Evolutionary conservation across 1,140 invertebrate genomes (phyloP), one percentile per base, ranked within the genome.

Genomic region (Drosophila nannoptera): DNA sequence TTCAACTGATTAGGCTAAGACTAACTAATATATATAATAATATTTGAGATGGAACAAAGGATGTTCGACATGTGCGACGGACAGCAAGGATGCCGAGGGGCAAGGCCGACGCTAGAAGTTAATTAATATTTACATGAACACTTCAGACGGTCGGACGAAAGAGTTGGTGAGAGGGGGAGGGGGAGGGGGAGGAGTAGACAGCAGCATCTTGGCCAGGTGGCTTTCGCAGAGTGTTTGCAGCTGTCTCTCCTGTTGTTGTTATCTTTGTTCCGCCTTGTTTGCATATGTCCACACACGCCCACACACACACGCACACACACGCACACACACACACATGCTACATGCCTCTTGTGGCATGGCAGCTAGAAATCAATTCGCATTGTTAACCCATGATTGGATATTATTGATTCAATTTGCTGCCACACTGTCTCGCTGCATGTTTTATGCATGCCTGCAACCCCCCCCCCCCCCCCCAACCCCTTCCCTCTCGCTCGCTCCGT

Each of bases 311-410:
- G n/a, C n/a, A n/a, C n/a, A n/a, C n/a, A n/a, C n/a, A n/a, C n/a
- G n/a, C n/a, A n/a, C n/a, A n/a, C n/a, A n/a, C n/a, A n/a, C n/a
- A 40, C 36, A 11, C 46, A 52, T 61, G 16, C 12, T 42, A 36
- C 43, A 11, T 29, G 54, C 59, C 31, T 38, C 22, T 55, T 43
- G 49, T 70, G 83, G 80, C 76, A 76, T 80, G 80, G 65, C 49
- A 84, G 68, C 73, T 86, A 74, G 78, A 87, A 87, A 87, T 87
- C 83, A 87, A 87, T 87, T 87, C 84, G 76, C 78, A 87, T 87
- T 87, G 83, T 87, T 87, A 87, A 87, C 78, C 78, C 83, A 80
- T 87, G 78, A 87, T 87, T 87, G 83, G 83, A 87, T 87, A 87
- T 87, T 87, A 87, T 87, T 87, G 83, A 87, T 87, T 87, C 83